Percentiles rank a stretch among this genome's conserved stretches.
Conservation (phyloP, 1,140 invertebrate genomes). For the Aphelenchoides fujianensis region DNA sequence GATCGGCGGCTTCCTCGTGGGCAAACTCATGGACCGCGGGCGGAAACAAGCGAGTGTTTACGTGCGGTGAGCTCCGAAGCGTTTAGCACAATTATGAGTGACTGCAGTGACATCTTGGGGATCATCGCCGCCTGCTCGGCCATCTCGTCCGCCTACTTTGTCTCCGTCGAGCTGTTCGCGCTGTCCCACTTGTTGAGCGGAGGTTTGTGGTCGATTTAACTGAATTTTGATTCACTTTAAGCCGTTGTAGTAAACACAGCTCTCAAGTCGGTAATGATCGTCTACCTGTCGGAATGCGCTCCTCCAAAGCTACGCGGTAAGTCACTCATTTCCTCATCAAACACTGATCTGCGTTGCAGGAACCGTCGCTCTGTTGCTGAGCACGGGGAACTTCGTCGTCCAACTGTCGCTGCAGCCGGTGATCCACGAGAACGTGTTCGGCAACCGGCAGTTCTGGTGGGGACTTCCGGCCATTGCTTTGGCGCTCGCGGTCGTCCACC, state of each 20-base stretch:
- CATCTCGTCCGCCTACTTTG: not conserved
- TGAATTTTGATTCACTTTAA: too few species aligned
- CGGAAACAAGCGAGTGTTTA: not conserved
- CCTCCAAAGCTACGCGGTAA: constrained; percentile 1
- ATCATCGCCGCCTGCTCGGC: not conserved
- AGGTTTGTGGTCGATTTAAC: too few species aligned
- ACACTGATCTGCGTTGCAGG: not conserved
- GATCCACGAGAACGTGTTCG: not conserved
- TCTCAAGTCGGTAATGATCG: not conserved
- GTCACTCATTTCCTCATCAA: not conserved
- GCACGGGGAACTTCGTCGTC: not conserved
- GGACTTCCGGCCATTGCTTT: not conserved
- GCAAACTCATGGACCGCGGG: not conserved
- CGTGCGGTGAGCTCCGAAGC: not conserved
- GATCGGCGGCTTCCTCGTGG: not conserved
- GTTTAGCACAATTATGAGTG: not conserved
- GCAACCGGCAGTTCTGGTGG: not conserved
- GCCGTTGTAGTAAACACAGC: not conserved
- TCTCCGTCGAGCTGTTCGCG: not conserved
- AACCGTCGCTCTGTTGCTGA: constrained; percentile 1
- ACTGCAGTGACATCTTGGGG: not conserved
- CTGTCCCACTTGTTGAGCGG: not conserved
- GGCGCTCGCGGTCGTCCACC: not conserved
- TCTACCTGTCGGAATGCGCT: not conserved
- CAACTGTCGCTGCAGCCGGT: not conserved